phyloP scores from a whole-genome alignment of 2,888 invertebrate species.

The Ischnura elegans region DNA sequence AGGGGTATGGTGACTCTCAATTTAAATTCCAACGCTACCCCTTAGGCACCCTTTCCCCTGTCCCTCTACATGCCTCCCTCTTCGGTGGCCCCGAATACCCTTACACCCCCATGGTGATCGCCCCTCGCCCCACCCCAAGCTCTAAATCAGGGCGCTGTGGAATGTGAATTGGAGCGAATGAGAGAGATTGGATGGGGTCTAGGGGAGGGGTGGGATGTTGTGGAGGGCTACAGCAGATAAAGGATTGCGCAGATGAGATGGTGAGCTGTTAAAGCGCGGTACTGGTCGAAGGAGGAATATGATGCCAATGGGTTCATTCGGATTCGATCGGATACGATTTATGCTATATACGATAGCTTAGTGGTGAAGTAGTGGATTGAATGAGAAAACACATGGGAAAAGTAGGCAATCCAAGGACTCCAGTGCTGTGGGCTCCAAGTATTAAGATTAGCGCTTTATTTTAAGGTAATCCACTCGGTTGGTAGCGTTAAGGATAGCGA shows the following conservation, averaged over 20 bases:
- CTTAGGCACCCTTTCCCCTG: background rate
- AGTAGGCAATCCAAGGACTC: too few species aligned
- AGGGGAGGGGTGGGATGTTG: background rate
- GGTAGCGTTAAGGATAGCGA: too few species aligned
- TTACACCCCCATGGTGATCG: too few species aligned
- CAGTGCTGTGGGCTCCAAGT: too few species aligned
- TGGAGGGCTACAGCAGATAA: background rate
- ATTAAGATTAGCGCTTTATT: too few species aligned
- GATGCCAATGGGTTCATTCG: too few species aligned
- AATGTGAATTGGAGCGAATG: background rate
- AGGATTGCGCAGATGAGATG: background rate
- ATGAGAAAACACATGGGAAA: too few species aligned
- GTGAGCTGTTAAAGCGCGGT: background rate
- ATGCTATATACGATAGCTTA: too few species aligned
- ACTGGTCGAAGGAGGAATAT: background rate
- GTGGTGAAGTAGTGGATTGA: too few species aligned
- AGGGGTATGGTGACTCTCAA: background rate
- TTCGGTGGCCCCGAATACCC: background rate
- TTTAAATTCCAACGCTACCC: slow-evolving; percentile 46
- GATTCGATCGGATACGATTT: too few species aligned
- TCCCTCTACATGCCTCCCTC: background rate
- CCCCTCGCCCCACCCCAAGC: background rate
- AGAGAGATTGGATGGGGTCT: background rate
- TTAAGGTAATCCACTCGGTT: too few species aligned
- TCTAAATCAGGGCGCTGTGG: background rate